phyloP scores from a whole-genome alignment of 2,797 vertebrate species.

The Holocentrus rufus region DNA sequence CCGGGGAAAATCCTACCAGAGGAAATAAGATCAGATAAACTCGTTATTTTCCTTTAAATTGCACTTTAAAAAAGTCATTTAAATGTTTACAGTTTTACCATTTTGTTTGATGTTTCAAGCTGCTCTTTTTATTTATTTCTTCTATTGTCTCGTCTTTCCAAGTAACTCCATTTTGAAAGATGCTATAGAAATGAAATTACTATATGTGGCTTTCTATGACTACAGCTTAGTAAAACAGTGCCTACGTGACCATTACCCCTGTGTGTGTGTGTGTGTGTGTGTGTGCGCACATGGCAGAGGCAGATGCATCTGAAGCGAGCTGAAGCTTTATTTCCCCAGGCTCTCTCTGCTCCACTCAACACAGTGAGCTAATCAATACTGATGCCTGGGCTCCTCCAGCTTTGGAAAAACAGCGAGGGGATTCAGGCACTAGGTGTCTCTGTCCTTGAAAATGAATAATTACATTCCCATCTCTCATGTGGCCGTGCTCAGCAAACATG shows the following conservation, averaged over 20 bases:
- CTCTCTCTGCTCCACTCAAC: slow-evolving; percentile 48
- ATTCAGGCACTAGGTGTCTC: slow-evolving; percentile 12
- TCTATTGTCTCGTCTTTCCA: not conserved
- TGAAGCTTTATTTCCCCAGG: slow-evolving; percentile 61
- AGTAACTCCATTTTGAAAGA: too few species aligned
- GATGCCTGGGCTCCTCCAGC: slow-evolving; percentile 44
- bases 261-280: not conserved
- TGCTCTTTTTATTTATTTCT: not conserved
- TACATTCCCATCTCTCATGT: not conserved
- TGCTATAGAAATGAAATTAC: slow-evolving; percentile 17
- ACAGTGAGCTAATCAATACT: slow-evolving; percentile 65
- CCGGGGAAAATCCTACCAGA: too few species aligned
- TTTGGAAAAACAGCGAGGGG: slow-evolving; percentile 19
- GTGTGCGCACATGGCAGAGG: not conserved
- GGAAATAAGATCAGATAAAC: too few species aligned
- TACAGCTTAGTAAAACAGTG: slow-evolving; percentile 33
- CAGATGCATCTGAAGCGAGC: slow-evolving; percentile 30
- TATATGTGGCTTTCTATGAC: slow-evolving; percentile 8
- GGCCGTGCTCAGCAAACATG: not conserved
- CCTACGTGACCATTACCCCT: slow-evolving; percentile 7
- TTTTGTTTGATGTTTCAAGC: too few species aligned
- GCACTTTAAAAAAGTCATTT: too few species aligned
- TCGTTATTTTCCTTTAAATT: too few species aligned
- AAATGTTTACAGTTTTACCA: too few species aligned
- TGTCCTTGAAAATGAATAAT: slow-evolving; percentile 44